phyloP scores from a whole-genome alignment of 1,140 invertebrate genomes.

The Dryas iulia region DNA sequence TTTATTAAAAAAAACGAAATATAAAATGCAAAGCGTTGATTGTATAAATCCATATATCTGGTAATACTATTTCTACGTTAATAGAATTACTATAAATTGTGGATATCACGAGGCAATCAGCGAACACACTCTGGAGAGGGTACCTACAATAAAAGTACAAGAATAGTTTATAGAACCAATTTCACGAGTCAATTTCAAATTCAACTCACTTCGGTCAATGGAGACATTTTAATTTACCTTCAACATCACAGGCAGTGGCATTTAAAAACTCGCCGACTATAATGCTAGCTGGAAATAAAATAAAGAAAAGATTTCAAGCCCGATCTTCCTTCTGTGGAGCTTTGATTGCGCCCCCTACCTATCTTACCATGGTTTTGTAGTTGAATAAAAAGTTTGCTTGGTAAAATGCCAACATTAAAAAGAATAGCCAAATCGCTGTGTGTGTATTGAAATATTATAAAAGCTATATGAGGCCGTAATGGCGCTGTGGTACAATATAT shows the following conservation, averaged over 20 bases:
- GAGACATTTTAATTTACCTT: slow-evolving; percentile 45
- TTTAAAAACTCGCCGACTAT: slow-evolving; percentile 55
- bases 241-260: slow-evolving; percentile 41
- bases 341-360: slow-evolving; percentile 65
- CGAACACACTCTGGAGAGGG: not conserved
- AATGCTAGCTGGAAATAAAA: slow-evolving; percentile 51
- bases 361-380: slow-evolving; percentile 60
- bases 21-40: not conserved
- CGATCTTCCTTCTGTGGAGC: slow-evolving; percentile 60
- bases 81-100: not conserved
- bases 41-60: not conserved
- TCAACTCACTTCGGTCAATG: slow-evolving; percentile 35
- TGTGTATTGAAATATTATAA: slow-evolving; percentile 48
- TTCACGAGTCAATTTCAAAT: slow-evolving; percentile 33
- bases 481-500: no score
- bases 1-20: not conserved
- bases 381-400: slow-evolving; percentile 73
- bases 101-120: not conserved
- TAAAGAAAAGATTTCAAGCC: slow-evolving; percentile 52
- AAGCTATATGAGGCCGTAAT: no score
- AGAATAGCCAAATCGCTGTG: slow-evolving; percentile 53
- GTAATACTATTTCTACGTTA: not conserved
- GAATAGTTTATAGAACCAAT: slow-evolving; percentile 31
- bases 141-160: slow-evolving; percentile 11
- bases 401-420: slow-evolving; percentile 71